Conservation (phyloP, 2,113 vertebrate genomes). For the Scophthalmus maximus region DNA sequence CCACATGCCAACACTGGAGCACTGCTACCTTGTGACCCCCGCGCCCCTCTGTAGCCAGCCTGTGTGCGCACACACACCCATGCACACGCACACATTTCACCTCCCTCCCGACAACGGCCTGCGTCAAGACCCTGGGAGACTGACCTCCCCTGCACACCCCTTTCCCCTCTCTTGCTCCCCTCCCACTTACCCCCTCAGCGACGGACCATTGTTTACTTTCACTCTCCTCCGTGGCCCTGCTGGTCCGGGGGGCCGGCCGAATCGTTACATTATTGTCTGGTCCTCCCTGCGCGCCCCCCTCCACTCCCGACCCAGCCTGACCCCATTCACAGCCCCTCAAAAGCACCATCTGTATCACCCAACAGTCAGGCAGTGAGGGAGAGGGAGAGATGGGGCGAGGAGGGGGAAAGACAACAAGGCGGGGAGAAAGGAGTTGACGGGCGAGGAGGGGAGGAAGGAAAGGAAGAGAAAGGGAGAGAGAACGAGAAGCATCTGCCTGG, state of each 20-base stretch:
- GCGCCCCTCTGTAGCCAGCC: conserved; percentile 38
- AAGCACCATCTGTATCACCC: conserved; percentile 87
- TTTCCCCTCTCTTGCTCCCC: conserved; percentile 58
- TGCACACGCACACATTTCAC: conserved; percentile 13
- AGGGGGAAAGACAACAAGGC: conserved; percentile 69
- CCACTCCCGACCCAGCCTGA: conserved; percentile 79
- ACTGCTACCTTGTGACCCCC: conserved; percentile 63
- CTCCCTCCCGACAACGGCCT: conserved; percentile 44
- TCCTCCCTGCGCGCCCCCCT: conserved; percentile 67
- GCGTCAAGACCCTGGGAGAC: conserved; percentile 71
- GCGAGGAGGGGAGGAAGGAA: conserved; percentile 53
- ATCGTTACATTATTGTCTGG: conserved; percentile 86
- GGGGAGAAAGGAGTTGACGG: conserved; percentile 70
- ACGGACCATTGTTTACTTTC: conserved; percentile 83
- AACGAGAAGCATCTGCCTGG: conserved; percentile 67
- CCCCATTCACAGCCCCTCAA: conserved; percentile 84
- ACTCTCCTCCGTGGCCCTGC: conserved; percentile 79
- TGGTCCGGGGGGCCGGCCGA: conserved; percentile 75
- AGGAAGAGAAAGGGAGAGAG: conserved; percentile 42
- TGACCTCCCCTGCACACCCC: conserved; percentile 50
- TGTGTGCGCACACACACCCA: conserved; percentile 30
- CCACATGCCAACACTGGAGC: conserved; percentile 67
- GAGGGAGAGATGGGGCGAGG: conserved; percentile 66
- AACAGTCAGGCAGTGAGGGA: conserved; percentile 80
- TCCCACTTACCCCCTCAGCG: conserved; percentile 75